Conservation (phyloP, 2,113 vertebrate genomes). For the Oryzias melastigma region DNA sequence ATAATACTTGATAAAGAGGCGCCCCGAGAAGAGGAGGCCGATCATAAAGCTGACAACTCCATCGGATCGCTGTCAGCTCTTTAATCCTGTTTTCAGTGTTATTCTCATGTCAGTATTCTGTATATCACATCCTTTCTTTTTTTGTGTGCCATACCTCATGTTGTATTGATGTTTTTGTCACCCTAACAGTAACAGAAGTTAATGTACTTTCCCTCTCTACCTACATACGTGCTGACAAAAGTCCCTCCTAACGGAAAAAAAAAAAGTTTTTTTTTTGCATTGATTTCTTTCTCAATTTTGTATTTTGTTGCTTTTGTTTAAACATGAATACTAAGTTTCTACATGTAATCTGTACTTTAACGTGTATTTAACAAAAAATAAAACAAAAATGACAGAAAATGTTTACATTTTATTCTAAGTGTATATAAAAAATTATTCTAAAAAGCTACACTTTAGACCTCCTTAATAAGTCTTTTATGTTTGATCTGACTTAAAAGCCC, state of each 20-base stretch:
- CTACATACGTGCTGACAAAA: not conserved
- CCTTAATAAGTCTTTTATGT: too few relatives aligned
- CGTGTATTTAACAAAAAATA: conserved; percentile 50
- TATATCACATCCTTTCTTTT: conserved; percentile 40
- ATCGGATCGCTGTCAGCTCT: conserved; percentile 15
- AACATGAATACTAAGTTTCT: conserved; percentile 50
- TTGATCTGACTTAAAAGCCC: too few relatives aligned
- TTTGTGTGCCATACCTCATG: conserved; percentile 29
- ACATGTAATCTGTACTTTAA: conserved; percentile 47
- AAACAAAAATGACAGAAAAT: conserved; percentile 10
- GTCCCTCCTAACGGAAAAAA: not conserved
- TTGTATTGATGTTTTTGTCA: conserved; percentile 31
- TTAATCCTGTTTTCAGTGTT: conserved; percentile 55
- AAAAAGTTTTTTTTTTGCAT: not conserved
- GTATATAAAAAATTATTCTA: too few relatives aligned
- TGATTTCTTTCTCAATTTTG: conserved; percentile 18
- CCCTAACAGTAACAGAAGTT: conserved; percentile 11
- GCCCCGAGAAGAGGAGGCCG: too few relatives aligned
- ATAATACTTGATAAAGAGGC: conserved; percentile 6
- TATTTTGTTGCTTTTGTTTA: conserved; percentile 59
- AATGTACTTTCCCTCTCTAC: conserved; percentile 6
- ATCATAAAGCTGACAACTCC: too few relatives aligned
- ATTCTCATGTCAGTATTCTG: conserved; percentile 58
- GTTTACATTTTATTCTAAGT: too few relatives aligned
- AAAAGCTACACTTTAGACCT: too few relatives aligned